Percentiles rank a stretch among this genome's conserved stretches.
phyloP scores from a whole-genome alignment of 2,888 invertebrate genomes.

The Epirrhoe tristata region DNA sequence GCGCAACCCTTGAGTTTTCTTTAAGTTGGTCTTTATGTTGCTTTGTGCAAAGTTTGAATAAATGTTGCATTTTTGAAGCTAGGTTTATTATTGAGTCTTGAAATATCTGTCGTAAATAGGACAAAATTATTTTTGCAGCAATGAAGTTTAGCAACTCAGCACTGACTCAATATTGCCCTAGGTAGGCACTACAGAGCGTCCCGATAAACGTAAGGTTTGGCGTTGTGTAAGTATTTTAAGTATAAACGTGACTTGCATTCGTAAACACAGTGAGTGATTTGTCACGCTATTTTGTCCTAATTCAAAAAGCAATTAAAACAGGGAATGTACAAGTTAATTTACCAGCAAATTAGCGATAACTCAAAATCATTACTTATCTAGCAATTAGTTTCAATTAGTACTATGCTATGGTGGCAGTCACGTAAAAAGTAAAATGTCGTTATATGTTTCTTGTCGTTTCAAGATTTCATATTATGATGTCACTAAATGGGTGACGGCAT shows the following conservation, averaged over 20 bases:
- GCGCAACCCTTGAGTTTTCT: constrained; percentile 67
- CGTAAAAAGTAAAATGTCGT: constrained; percentile 6
- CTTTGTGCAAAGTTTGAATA: constrained; percentile 33
- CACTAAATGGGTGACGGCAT: background rate
- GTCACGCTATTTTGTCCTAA: background rate
- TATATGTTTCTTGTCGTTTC: background rate
- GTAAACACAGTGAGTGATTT: background rate
- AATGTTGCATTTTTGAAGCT: constrained; percentile 44
- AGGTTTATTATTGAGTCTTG: constrained; percentile 45
- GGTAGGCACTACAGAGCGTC: too few species aligned
- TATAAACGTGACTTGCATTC: too few species aligned
- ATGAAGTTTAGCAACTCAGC: too few species aligned
- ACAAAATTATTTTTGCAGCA: too few species aligned
- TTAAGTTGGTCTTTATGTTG: constrained; percentile 50
- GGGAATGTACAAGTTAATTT: constrained; percentile 27
- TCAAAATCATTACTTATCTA: constrained; percentile 32
- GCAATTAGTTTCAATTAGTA: constrained; percentile 31
- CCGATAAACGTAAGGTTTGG: too few species aligned
- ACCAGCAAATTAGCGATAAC: constrained; percentile 35
- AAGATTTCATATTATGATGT: background rate
- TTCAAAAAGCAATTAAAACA: constrained; percentile 3
- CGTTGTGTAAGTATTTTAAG: too few species aligned
- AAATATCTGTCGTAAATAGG: too few species aligned
- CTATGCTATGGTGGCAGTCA: too few species aligned
- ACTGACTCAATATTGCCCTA: too few species aligned